Evolutionary conservation across 2,113 vertebrate species (phyloP).

Genomic region (Athene noctua): DNA sequence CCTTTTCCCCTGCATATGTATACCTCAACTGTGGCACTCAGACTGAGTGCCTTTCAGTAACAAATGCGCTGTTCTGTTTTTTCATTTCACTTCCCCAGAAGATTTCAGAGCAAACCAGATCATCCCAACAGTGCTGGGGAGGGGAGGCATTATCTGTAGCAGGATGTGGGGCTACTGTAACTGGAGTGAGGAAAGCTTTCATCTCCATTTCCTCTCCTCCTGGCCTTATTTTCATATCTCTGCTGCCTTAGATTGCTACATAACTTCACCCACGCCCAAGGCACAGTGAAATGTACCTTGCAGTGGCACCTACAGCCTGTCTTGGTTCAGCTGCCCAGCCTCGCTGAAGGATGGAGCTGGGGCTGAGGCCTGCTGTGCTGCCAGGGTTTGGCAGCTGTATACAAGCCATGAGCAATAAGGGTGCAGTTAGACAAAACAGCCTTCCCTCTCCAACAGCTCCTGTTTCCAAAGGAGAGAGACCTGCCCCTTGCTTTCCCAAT

Average conservation of each 20-base stretch:
- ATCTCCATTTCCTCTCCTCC: not conserved
- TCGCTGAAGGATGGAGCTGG: not conserved
- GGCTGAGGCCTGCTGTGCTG: rapidly evolving
- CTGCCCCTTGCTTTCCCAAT: not conserved
- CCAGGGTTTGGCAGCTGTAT: not conserved
- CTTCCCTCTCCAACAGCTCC: not conserved
- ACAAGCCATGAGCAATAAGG: not conserved
- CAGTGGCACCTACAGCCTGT: not conserved
- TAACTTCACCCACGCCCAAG: not conserved
- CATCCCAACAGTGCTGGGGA: not conserved
- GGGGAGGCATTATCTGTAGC: not conserved
- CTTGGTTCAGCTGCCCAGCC: not conserved
- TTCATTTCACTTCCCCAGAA: not conserved
- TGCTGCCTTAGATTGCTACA: not conserved
- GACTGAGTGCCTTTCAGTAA: not conserved
- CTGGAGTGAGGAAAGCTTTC: not conserved
- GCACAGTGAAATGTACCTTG: not conserved
- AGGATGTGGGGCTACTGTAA: not conserved
- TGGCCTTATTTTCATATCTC: not conserved
- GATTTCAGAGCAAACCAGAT: not conserved
- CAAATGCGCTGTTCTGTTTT: not conserved
- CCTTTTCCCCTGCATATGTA: not conserved
- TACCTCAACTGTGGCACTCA: not conserved
- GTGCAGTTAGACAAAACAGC: not conserved
- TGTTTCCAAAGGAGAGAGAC: not conserved